Base-by-base conservation (phyloP, 2,113 vertebrate species). In the Corythornis vintsioides region DNA sequence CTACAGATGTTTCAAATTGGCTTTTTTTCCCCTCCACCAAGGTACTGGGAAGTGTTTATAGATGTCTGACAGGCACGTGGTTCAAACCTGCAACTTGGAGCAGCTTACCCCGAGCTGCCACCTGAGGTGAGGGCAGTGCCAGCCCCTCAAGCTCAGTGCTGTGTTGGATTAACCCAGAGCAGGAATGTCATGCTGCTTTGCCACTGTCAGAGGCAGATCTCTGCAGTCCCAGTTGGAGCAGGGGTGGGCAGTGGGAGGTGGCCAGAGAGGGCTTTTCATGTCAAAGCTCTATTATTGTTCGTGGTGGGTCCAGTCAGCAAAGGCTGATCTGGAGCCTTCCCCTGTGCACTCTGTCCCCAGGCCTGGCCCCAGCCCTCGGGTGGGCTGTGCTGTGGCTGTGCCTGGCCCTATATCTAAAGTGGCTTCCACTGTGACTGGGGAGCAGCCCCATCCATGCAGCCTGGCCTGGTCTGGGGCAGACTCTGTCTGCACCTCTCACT, bases 171-270 rank as follows among this genome's bases (percentile, higher is more conserved):
- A 83, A n/a, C 29, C 1, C 3, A 42, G 48, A 42, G 48, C 33
- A 17, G 38, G 38, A 38, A 38, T 38, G 38, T 38, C 38, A 38
- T 0, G 1, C 10, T 52, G 47, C 67, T 69, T 63, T 75, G 83
- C 24, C 5, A 0, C 19, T 13, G 35, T 21, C 55, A 47, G 63
- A 33, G 22, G 43, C 69, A 57, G 55, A 29, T 21, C 45, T 65
- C 73, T 15, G n/a, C 31, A n/a, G 24, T 83, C 47, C 33, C 59
- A 31, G 12, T 0, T 56, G 50, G 42, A 75, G 73, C 0, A 0
- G 20, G n/a, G 24, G 12, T 0, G 1, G 55, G 38, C 0, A 3
- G 26, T 26, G 26, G 35, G 42, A 29, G 18, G 20, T 11, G 47
- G 2, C 9, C 67, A 56, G 20, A 77, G 79, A 57, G 52, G 66